Percentiles rank a stretch among this genome's conserved stretches.
Evolutionary conservation across 2,888 invertebrate genomes (phyloP).

Genomic region (Hypena proboscidalis): DNA sequence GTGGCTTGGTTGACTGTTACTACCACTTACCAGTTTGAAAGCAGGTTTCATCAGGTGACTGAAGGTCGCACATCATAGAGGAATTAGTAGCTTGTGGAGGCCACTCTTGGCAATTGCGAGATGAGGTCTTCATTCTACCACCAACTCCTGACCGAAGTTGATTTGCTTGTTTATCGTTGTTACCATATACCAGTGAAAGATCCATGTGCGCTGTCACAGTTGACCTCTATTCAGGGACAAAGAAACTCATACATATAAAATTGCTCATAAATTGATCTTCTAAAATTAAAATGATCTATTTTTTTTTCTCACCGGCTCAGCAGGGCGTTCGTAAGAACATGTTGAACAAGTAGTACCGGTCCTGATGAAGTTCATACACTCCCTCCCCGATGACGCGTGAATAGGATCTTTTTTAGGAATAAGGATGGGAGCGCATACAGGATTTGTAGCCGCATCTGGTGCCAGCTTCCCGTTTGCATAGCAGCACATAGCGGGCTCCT

Average conservation of each 20-base stretch:
- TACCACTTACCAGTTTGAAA: background rate
- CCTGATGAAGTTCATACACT: constrained; percentile 90
- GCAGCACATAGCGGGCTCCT: no score
- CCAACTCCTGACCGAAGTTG: background rate
- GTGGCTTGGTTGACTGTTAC: no score
- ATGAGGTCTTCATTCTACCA: background rate
- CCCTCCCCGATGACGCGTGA: no score
- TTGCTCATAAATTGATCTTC: no score
- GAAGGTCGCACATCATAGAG: background rate
- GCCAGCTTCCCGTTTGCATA: constrained; percentile 62
- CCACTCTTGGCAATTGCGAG: background rate
- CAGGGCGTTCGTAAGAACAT: constrained; percentile 86
- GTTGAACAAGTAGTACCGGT: constrained; percentile 87
- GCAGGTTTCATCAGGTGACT: background rate
- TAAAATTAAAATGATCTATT: no score
- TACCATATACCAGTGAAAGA: background rate
- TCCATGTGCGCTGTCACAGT: background rate
- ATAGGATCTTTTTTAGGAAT: constrained; percentile 65
- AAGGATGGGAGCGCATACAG: constrained; percentile 66
- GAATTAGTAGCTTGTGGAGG: background rate
- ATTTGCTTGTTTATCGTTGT: background rate
- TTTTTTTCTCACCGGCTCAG: constrained; percentile 90
- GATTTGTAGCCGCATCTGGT: constrained; percentile 55
- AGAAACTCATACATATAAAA: no score
- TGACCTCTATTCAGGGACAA: background rate